Percentiles rank a stretch among this genome's conserved stretches.
These are phyloP conservation scores for Cerastis rubricosa DNA, from an alignment of 2,888 invertebrate species.

Conservation along the genomic window DNA sequence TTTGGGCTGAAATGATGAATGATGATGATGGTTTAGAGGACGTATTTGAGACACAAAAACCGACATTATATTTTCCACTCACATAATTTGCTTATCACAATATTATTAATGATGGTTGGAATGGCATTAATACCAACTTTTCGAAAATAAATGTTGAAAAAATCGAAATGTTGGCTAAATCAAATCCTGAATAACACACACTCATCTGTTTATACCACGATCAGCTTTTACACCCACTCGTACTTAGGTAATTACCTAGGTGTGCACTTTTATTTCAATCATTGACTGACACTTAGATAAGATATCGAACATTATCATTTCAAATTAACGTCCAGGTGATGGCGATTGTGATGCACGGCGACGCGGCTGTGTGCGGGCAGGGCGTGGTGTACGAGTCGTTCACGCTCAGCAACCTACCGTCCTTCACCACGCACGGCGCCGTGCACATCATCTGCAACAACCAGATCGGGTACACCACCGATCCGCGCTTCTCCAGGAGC, in stretches of 20 bases:
- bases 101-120: not conserved
- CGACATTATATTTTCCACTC: not conserved
- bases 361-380: conserved; percentile 92
- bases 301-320: not conserved
- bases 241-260: not conserved
- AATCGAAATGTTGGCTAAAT: not conserved
- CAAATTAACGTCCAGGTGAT: conserved; percentile 84
- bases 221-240: not conserved
- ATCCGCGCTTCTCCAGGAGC: conserved; percentile 96
- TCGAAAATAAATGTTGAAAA: not conserved
- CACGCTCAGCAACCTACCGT: conserved; percentile 91
- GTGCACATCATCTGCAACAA: conserved; percentile 93
- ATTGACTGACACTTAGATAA: not conserved
- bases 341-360: conserved; percentile 93
- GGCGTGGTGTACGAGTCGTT: conserved; percentile 93
- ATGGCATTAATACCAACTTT: too few species aligned
- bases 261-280: not conserved
- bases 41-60: not conserved
- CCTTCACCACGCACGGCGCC: conserved; percentile 92
- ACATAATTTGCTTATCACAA: not conserved
- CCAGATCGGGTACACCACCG: conserved; percentile 98
- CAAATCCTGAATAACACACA: not conserved
- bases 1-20: too few species aligned
- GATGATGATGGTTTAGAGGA: too few species aligned
- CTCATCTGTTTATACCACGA: not conserved